phyloP scores from a whole-genome alignment of 64 coral and sea anemone genomes.

The Dendrophyllia cribrosa region DNA sequence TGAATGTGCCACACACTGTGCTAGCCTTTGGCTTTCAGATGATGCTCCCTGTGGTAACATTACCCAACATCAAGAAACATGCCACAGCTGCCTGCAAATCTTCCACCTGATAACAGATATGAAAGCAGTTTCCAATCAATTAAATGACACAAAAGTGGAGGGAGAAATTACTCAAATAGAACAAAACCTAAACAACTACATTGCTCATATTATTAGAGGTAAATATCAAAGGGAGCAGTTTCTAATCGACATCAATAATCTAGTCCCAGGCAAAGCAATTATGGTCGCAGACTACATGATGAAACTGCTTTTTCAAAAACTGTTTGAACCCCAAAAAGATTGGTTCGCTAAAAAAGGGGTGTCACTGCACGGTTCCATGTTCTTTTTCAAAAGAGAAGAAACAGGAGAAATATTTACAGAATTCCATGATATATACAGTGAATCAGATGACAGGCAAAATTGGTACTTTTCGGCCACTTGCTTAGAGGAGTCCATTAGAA shows the following conservation, averaged over 20 bases:
- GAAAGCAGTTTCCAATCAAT: background rate
- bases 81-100: conserved; percentile 27
- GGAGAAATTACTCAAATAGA: conserved; percentile 3
- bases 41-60: conserved; percentile 43
- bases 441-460: conserved; percentile 58
- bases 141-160: conserved; percentile 2
- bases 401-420: conserved; percentile 13
- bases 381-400: conserved; percentile 19
- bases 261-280: conserved; percentile 13
- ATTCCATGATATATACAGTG: conserved; percentile 35
- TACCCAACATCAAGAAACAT: conserved; percentile 16
- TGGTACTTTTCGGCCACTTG: conserved; percentile 48
- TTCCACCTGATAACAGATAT: conserved; percentile 33
- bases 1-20: conserved; percentile 49
- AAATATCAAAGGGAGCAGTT: conserved; percentile 45
- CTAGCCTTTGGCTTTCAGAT: background rate
- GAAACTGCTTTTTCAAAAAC: conserved; percentile 40
- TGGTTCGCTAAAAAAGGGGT: conserved; percentile 58
- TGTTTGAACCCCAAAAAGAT: conserved; percentile 33
- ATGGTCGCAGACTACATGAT: conserved; percentile 67
- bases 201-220: conserved; percentile 52
- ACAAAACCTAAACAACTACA: conserved; percentile 32
- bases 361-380: conserved; percentile 49
- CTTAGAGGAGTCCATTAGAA: conserved; percentile 21
- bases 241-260: background rate